These are phyloP conservation scores for Megaustenia siamemsis DNA, from an alignment of 2,888 invertebrate genomes.

Conservation along the genomic window DNA sequence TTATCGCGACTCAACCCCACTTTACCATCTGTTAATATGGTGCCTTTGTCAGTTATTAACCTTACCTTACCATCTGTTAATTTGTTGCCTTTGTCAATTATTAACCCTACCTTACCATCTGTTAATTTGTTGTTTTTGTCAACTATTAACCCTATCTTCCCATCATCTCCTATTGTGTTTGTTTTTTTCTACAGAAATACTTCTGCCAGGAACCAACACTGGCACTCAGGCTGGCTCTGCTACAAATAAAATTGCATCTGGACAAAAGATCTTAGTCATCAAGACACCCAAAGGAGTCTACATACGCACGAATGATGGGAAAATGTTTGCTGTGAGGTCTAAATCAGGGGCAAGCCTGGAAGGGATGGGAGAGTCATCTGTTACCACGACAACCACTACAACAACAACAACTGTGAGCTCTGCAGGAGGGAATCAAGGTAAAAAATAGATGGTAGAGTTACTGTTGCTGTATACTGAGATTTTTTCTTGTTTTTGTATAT, in stretches of 20 bases:
- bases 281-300: conserved; percentile 97
- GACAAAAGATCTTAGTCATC: conserved; percentile 95
- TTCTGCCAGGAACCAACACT: conserved; percentile 89
- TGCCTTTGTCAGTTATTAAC: too few species aligned
- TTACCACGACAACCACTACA: conserved; percentile 46
- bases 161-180: too few species aligned
- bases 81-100: too few species aligned
- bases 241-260: conserved; percentile 89
- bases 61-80: too few species aligned
- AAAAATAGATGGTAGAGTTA: background rate
- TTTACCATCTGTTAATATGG: too few species aligned
- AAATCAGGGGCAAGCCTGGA: conserved; percentile 58
- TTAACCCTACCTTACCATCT: too few species aligned
- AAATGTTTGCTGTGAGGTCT: conserved; percentile 90
- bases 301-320: conserved; percentile 95
- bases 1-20: too few species aligned
- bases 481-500: too few species aligned
- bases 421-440: conserved; percentile 44
- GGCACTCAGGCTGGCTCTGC: conserved; percentile 90
- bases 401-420: conserved; percentile 53
- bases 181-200: conserved; percentile 74
- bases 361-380: conserved; percentile 25
- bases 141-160: too few species aligned
- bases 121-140: too few species aligned
- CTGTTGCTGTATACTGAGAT: too few species aligned